Evolutionary conservation across 2,888 invertebrate species (phyloP).

Genomic region (Spialia ferax): DNA sequence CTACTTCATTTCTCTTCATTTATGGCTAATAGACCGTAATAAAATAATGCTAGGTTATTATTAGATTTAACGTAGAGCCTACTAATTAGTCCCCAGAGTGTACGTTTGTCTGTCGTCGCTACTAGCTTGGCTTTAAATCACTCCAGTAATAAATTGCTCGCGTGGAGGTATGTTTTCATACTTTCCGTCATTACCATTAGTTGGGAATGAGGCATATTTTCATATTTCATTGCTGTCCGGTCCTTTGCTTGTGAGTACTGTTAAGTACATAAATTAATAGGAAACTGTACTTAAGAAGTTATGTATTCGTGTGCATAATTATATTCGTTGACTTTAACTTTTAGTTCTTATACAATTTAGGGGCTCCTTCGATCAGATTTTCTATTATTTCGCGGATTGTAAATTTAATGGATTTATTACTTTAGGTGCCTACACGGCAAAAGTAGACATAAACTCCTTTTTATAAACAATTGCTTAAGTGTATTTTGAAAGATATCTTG

Average conservation of each 20-base stretch:
- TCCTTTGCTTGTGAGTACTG: neutral
- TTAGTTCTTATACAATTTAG: no score
- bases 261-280: neutral
- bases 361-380: no score
- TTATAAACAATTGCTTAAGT: no score
- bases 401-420: no score
- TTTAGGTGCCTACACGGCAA: no score
- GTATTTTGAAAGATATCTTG: no score
- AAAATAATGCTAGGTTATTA: neutral
- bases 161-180: conserved; percentile 2
- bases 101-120: neutral
- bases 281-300: neutral
- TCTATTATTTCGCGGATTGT: no score
- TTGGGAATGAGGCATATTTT: neutral
- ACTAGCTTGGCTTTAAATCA: conserved; percentile 2
- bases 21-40: neutral
- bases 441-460: no score
- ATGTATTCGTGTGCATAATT: no score
- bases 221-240: neutral
- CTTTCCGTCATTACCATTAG: conserved; percentile 1
- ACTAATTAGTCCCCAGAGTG: neutral
- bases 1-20: neutral
- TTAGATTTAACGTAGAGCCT: neutral
- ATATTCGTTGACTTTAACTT: no score
- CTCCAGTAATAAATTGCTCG: neutral